Conservation (phyloP, 2,888 invertebrate species). For the Ectemnius cavifrons region DNA sequence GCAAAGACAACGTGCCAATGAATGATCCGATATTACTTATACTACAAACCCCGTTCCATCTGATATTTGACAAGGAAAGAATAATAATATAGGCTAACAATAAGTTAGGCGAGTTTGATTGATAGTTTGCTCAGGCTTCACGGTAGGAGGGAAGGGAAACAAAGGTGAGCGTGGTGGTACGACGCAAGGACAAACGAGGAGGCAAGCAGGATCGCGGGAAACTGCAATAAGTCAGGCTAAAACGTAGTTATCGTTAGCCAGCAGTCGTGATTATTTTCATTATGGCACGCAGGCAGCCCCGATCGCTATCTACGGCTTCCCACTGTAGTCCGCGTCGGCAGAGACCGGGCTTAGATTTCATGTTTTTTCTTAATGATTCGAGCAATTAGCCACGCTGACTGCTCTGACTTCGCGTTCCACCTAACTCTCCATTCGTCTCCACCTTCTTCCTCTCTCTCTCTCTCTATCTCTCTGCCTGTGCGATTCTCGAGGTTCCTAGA, state of each 20-base stretch:
- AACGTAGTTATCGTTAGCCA: slow-evolving; percentile 60
- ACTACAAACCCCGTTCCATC: too few species aligned
- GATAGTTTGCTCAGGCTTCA: too few species aligned
- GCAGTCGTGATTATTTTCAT: slow-evolving; percentile 77
- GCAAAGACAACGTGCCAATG: too few species aligned
- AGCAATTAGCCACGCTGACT: slow-evolving; percentile 78
- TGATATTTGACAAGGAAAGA: too few species aligned
- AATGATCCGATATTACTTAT: too few species aligned
- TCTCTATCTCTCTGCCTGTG: slow-evolving; percentile 19
- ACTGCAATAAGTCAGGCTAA: slow-evolving; percentile 66
- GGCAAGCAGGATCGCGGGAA: slow-evolving; percentile 47
- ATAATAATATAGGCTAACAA: too few species aligned
- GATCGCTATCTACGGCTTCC: slow-evolving; percentile 74
- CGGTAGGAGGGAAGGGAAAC: too few species aligned
- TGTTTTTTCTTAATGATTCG: slow-evolving; percentile 78
- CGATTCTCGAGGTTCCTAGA: slow-evolving; percentile 1
- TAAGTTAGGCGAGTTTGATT: too few species aligned
- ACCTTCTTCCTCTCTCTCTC: slow-evolving; percentile 43
- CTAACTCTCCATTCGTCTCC: slow-evolving; percentile 51
- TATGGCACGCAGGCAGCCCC: slow-evolving; percentile 64
- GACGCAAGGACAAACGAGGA: slow-evolving; percentile 45
- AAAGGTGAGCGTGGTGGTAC: slow-evolving; percentile 17
- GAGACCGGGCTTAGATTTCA: slow-evolving; percentile 72
- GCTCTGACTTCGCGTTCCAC: slow-evolving; percentile 74
- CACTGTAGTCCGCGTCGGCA: slow-evolving; percentile 67